These are phyloP conservation scores for Mycetomoellerius zeteki DNA, from an alignment of 1,140 invertebrate genomes.

Conservation along the genomic window DNA sequence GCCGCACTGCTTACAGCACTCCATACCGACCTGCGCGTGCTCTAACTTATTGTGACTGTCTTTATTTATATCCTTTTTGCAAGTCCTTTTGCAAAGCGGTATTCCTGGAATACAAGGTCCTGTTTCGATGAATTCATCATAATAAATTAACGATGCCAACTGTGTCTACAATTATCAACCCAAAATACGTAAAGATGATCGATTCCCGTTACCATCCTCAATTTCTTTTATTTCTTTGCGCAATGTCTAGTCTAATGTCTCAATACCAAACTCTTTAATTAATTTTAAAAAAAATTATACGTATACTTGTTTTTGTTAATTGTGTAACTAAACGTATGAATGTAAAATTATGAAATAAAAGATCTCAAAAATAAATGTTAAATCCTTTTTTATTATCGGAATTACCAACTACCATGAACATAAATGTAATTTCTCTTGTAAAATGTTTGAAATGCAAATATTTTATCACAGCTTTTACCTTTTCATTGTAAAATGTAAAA, in stretches of 20 bases:
- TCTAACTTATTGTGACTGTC: slow-evolving; percentile 84
- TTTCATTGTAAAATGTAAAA: slow-evolving; percentile 10
- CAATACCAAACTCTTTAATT: neutral
- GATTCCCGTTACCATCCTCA: slow-evolving; percentile 34
- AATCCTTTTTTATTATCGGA: neutral
- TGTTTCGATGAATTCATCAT: slow-evolving; percentile 69
- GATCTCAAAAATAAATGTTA: slow-evolving; percentile 2
- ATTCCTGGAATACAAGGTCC: slow-evolving; percentile 86
- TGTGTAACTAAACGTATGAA: neutral
- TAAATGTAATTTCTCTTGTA: slow-evolving; percentile 1
- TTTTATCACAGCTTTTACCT: neutral
- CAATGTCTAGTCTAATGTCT: neutral
- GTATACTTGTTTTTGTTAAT: neutral
- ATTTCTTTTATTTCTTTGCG: slow-evolving; percentile 19
- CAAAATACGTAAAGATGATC: slow-evolving; percentile 59
- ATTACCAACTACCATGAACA: neutral
- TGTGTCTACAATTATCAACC: slow-evolving; percentile 78
- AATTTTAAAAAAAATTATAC: neutral
- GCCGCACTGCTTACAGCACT: slow-evolving; percentile 85
- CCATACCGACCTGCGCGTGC: slow-evolving; percentile 79
- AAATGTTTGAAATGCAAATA: slow-evolving; percentile 12
- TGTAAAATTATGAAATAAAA: slow-evolving; percentile 27
- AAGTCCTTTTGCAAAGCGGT: slow-evolving; percentile 78
- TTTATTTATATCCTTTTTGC: slow-evolving; percentile 85
- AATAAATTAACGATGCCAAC: slow-evolving; percentile 72